Evolutionary conservation across 2,113 vertebrate genomes (phyloP).

Genomic region (Pseudorhombus dupliciocellatus): DNA sequence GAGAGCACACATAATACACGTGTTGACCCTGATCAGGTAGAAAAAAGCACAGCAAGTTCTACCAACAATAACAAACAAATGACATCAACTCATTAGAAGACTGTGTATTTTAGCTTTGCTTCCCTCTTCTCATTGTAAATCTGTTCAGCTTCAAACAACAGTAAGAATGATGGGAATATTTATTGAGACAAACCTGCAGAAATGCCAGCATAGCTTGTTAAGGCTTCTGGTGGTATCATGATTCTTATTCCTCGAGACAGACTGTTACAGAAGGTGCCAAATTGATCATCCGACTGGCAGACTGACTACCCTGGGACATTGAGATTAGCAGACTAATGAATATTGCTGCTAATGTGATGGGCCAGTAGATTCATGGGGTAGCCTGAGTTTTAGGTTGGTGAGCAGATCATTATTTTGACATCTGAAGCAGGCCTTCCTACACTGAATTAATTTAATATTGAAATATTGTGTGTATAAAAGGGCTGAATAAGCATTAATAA

Average conservation of each 20-base stretch:
- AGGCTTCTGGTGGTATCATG: background rate
- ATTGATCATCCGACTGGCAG: conserved; percentile 37
- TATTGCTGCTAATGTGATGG: conserved; percentile 31
- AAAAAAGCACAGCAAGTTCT: no score
- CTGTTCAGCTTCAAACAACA: background rate
- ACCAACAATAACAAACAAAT: no score
- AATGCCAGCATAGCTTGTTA: background rate
- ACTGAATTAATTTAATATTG: no score
- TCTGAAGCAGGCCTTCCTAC: conserved; percentile 15
- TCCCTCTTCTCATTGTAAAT: background rate
- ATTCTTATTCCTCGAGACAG: conserved; percentile 4
- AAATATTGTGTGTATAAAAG: no score
- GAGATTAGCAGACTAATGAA: conserved; percentile 47
- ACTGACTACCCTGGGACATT: conserved; percentile 32
- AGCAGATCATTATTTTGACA: conserved; percentile 41
- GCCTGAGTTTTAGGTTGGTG: conserved; percentile 35
- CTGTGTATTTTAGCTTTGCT: no score
- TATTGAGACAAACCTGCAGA: background rate
- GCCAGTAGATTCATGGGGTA: conserved; percentile 23
- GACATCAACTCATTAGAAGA: no score
- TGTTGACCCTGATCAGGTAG: no score
- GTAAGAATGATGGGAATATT: background rate
- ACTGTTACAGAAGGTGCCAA: background rate
- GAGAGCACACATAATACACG: no score
- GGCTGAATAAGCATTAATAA: no score